Evolutionary conservation across 35 echinoderm and acorn worm genomes (phyloP).

Genomic region (Holothuria glaberrima): DNA sequence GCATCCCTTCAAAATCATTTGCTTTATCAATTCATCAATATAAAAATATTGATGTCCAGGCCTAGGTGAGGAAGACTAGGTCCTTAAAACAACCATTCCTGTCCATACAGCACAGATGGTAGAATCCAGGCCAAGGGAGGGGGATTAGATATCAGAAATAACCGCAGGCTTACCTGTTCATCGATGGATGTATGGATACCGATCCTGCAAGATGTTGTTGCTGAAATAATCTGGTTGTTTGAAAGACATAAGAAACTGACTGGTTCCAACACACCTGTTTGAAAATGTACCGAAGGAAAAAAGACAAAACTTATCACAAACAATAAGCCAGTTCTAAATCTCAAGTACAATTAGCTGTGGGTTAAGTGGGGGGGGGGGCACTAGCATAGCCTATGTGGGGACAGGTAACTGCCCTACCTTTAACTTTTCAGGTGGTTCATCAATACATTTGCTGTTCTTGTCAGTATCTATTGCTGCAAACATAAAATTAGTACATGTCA

Average conservation of each 20-base stretch:
- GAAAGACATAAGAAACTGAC: conserved; percentile 79
- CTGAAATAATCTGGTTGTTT: conserved; percentile 85
- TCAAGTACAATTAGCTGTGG: neutral
- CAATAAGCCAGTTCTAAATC: too few relatives aligned
- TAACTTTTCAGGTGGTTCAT: too few relatives aligned
- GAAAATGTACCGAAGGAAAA: neutral
- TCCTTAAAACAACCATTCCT: too few relatives aligned
- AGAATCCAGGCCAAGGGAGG: neutral
- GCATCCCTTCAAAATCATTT: too few relatives aligned
- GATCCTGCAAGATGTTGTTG: conserved; percentile 83
- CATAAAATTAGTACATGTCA: too few relatives aligned
- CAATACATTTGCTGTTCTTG: too few relatives aligned
- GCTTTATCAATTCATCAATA: too few relatives aligned
- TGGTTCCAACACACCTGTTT: conserved; percentile 79
- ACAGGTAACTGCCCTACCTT: too few relatives aligned
- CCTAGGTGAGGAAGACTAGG: too few relatives aligned
- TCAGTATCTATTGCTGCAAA: too few relatives aligned
- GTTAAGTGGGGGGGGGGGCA: neutral
- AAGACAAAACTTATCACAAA: conserved; percentile 7
- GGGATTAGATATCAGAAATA: neutral
- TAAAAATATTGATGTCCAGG: too few relatives aligned
- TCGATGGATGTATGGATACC: conserved; percentile 79
- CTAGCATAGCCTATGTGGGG: too few relatives aligned
- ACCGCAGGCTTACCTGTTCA: conserved; percentile 65
- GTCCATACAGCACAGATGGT: neutral